Evolutionary conservation across 2,113 vertebrate genomes (phyloP), one percentile per base, ranked within the genome.

Genomic region (Corapipo altera): DNA sequence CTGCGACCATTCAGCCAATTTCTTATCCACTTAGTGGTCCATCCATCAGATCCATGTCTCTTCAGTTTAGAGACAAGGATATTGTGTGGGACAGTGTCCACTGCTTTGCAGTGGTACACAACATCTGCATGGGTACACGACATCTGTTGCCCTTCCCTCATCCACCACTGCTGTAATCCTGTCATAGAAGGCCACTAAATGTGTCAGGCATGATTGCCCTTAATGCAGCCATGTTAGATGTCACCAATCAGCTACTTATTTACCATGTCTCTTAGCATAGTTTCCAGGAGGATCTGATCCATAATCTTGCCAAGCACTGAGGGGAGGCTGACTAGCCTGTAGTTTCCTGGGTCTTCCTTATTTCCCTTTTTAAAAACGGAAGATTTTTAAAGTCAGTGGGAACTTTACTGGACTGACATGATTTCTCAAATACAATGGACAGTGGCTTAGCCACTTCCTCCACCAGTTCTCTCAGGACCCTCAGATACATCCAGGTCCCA

Each of bases 141-240:
- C 8, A n/a, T 30, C 13, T 54, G 15, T n/a, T 69, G n/a, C 28
- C 11, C 13, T 54, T 54, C n/a, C 24, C 16, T 30, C 39, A 46
- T 33, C 37, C 23, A 52, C 27, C 22, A 44, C 23, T 23, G 17
- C 28, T 61, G 13, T 22, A 61, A 61, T 12, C n/a, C 19, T 11
- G 5, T 17, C 0, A 0, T 2, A 46, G 54, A 46, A 61, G 23
- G 11, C 33, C 22, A 59, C 15, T 11, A 61, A 67, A 14, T 30
- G 23, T 52, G 14, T 44, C 15, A 73, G 22, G 23, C 21, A 28
- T 9, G 12, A 52, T 39, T 74, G 4, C 33, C 22, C 37, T 52
- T 59, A 46, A 10, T 52, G 19, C 54, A 75, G 23, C 23, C 20
- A 46, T 21, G 7, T 12, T 52, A 19, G n/a, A n/a, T 46, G 46